Conservation (phyloP, 2,888 invertebrate genomes). For the Abrostola tripartita region DNA sequence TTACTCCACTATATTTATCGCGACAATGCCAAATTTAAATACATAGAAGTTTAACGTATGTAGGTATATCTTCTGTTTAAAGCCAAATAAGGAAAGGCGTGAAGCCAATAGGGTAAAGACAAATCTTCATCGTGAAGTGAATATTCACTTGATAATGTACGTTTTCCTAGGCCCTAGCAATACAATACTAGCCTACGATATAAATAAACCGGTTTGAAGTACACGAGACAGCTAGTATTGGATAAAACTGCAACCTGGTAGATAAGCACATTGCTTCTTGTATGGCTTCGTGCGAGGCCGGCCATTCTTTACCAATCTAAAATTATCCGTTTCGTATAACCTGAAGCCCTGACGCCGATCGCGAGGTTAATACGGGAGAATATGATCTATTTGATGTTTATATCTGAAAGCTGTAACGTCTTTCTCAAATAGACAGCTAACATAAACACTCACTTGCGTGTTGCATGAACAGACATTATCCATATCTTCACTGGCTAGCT, state of each 20-base stretch:
- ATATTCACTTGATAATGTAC: not conserved
- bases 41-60: too few species aligned
- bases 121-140: not conserved
- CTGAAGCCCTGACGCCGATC: slow-evolving; percentile 58
- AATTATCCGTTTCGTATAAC: slow-evolving; percentile 66
- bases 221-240: slow-evolving; percentile 56
- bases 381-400: slow-evolving; percentile 59
- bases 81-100: not conserved
- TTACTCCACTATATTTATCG: too few species aligned
- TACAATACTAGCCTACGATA: slow-evolving; percentile 13
- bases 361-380: slow-evolving; percentile 35
- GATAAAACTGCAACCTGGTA: slow-evolving; percentile 63
- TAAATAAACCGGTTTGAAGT: slow-evolving; percentile 31
- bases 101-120: not conserved
- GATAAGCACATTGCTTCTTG: slow-evolving; percentile 63
- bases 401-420: slow-evolving; percentile 48
- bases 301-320: slow-evolving; percentile 64
- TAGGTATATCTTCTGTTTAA: not conserved
- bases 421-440: slow-evolving; percentile 52
- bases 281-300: slow-evolving; percentile 76
- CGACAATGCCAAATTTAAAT: too few species aligned
- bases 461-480: slow-evolving; percentile 32
- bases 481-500: slow-evolving; percentile 14
- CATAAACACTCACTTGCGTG: slow-evolving; percentile 20
- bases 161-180: not conserved